Evolutionary conservation across 1,140 invertebrate species (phyloP).

Genomic region (Asbolus verrucosus): DNA sequence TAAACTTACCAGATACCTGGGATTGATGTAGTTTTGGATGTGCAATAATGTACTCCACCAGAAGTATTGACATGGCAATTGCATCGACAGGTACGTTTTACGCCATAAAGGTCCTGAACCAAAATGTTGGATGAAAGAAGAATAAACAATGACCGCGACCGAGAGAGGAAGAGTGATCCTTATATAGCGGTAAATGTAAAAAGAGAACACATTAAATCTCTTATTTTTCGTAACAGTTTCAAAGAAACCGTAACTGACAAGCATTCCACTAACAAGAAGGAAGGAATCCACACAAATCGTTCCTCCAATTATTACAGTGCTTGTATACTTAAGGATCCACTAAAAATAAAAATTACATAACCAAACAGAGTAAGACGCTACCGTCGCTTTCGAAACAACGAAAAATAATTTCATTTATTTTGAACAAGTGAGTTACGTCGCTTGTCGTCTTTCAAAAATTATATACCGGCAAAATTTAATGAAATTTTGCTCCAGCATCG

Average conservation of each 20-base stretch:
- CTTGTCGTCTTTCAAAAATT: constrained; percentile 40
- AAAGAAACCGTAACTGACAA: constrained; percentile 66
- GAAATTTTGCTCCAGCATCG: constrained; percentile 5
- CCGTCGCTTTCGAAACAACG: not conserved
- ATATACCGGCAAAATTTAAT: constrained; percentile 37
- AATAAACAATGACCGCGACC: constrained; percentile 62
- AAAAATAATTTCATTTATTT: constrained; percentile 5
- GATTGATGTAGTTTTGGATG: constrained; percentile 63
- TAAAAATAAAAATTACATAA: constrained; percentile 47
- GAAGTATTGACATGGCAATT: constrained; percentile 59
- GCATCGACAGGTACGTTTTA: constrained; percentile 43
- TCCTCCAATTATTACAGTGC: constrained; percentile 53
- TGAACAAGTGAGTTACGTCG: not conserved
- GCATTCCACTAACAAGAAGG: constrained; percentile 67
- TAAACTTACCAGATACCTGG: constrained; percentile 55
- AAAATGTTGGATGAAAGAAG: constrained; percentile 59
- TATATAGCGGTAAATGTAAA: constrained; percentile 61
- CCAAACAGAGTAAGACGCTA: not conserved
- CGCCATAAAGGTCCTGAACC: constrained; percentile 65
- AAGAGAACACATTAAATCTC: constrained; percentile 58
- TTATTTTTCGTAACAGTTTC: constrained; percentile 59
- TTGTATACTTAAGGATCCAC: constrained; percentile 53
- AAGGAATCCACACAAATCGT: constrained; percentile 64
- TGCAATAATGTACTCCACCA: constrained; percentile 66
- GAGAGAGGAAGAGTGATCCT: constrained; percentile 65